Evolutionary conservation across 2,888 invertebrate genomes (phyloP).

Genomic region (Achlya flavicornis): DNA sequence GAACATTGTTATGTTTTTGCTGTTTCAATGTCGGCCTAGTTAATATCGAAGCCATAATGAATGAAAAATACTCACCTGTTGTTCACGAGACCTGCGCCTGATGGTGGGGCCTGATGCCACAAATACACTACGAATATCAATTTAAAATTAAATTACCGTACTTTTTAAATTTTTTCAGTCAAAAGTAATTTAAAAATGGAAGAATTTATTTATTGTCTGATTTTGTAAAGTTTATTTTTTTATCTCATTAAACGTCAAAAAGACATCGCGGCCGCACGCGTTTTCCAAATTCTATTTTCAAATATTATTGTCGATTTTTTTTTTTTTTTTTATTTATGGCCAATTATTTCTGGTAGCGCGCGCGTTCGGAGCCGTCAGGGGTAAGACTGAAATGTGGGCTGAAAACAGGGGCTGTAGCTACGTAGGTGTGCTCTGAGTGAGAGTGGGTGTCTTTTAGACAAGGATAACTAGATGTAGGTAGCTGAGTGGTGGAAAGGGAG

Average conservation of each 20-base stretch:
- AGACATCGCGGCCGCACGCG: constrained; percentile 45
- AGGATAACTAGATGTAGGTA: constrained; percentile 38
- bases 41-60: background rate
- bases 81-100: constrained; percentile 32
- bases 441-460: constrained; percentile 70
- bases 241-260: constrained; percentile 44
- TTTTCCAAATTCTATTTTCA: constrained; percentile 37
- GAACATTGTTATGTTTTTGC: background rate
- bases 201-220: constrained; percentile 27
- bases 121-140: constrained; percentile 29
- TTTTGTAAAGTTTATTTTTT: constrained; percentile 24
- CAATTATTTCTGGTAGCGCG: constrained; percentile 29
- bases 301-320: constrained; percentile 42
- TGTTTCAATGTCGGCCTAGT: background rate
- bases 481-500: constrained; percentile 35
- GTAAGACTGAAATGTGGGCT: constrained; percentile 68
- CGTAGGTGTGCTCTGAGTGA: constrained; percentile 50
- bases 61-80: constrained; percentile 45
- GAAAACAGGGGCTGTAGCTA: constrained; percentile 68
- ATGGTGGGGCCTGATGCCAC: constrained; percentile 41
- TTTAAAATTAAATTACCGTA: background rate
- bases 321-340: constrained; percentile 15
- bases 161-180: constrained; percentile 17
- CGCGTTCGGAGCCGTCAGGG: constrained; percentile 45
- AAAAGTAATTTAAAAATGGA: constrained; percentile 13